phyloP scores from a whole-genome alignment of 2,797 vertebrate genomes.

The Artibeus jamaicensis region DNA sequence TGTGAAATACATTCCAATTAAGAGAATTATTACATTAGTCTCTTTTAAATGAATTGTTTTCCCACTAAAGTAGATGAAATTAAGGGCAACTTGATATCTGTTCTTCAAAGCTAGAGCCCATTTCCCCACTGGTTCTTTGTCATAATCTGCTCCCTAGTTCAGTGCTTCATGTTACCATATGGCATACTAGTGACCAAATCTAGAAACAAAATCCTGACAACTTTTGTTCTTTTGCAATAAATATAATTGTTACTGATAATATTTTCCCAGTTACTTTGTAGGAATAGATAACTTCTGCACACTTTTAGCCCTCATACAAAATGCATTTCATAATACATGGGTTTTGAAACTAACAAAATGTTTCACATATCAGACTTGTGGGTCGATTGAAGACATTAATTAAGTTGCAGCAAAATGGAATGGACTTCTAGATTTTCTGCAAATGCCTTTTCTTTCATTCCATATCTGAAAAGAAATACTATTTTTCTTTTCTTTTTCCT shows the following conservation, averaged over 20 bases:
- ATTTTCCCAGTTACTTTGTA: background rate
- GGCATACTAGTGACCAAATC: background rate
- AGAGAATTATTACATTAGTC: background rate
- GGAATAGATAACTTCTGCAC: background rate
- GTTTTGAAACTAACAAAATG: background rate
- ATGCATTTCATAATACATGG: background rate
- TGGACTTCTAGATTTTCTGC: background rate
- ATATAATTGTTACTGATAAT: background rate
- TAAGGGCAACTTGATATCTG: background rate
- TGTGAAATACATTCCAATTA: constrained; percentile 35
- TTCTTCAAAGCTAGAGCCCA: background rate
- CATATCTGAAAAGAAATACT: background rate
- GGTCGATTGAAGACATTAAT: background rate
- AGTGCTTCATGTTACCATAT: accelerated
- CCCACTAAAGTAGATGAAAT: background rate
- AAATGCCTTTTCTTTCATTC: background rate
- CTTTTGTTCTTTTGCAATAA: background rate
- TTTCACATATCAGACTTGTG: background rate
- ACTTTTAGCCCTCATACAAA: background rate
- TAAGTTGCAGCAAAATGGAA: background rate
- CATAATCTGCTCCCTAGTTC: too few relatives aligned
- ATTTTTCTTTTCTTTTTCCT: background rate
- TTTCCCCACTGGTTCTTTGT: background rate
- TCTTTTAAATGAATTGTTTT: constrained; percentile 30
- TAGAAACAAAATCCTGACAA: background rate